Evolutionary conservation across 2,888 invertebrate genomes (phyloP).

Genomic region (Ormyrus rosae): DNA sequence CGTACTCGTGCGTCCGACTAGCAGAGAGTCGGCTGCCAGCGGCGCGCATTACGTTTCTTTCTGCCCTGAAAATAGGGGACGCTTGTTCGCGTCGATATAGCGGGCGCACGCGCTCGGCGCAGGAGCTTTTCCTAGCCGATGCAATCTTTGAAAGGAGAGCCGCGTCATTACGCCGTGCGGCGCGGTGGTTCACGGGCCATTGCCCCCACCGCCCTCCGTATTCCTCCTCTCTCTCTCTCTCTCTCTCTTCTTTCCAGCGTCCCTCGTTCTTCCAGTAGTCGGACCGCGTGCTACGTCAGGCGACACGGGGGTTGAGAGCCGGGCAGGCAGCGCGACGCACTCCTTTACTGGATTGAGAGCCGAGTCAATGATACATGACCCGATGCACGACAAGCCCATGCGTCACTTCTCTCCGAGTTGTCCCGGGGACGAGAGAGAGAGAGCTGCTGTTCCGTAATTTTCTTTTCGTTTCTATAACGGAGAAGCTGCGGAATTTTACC

Average conservation of each 20-base stretch:
- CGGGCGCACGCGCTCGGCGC: slow-evolving; percentile 46
- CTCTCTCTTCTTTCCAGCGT: slow-evolving; percentile 58
- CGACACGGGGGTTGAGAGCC: slow-evolving; percentile 30
- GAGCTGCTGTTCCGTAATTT: background rate
- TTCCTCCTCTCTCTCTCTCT: slow-evolving; percentile 63
- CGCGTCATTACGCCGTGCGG: slow-evolving; percentile 74
- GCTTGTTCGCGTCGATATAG: slow-evolving; percentile 9
- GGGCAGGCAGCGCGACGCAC: slow-evolving; percentile 58
- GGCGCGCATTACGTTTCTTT: slow-evolving; percentile 4
- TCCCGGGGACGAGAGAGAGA: slow-evolving; percentile 29
- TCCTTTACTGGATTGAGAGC: slow-evolving; percentile 66
- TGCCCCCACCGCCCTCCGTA: slow-evolving; percentile 67
- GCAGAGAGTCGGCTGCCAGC: background rate
- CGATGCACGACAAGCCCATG: slow-evolving; percentile 69
- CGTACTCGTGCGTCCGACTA: background rate
- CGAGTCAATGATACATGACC: slow-evolving; percentile 74
- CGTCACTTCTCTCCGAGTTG: slow-evolving; percentile 60
- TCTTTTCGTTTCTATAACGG: background rate
- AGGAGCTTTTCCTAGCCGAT: slow-evolving; percentile 73
- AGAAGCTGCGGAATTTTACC: too few species aligned
- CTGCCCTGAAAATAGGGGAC: slow-evolving; percentile 3
- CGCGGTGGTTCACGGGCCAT: slow-evolving; percentile 75
- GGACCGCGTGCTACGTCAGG: slow-evolving; percentile 39
- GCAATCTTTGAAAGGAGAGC: slow-evolving; percentile 76
- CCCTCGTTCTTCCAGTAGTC: slow-evolving; percentile 60